Evolutionary conservation across 2,888 invertebrate genomes (phyloP).

Genomic region (Pristionchus fissidentatus): DNA sequence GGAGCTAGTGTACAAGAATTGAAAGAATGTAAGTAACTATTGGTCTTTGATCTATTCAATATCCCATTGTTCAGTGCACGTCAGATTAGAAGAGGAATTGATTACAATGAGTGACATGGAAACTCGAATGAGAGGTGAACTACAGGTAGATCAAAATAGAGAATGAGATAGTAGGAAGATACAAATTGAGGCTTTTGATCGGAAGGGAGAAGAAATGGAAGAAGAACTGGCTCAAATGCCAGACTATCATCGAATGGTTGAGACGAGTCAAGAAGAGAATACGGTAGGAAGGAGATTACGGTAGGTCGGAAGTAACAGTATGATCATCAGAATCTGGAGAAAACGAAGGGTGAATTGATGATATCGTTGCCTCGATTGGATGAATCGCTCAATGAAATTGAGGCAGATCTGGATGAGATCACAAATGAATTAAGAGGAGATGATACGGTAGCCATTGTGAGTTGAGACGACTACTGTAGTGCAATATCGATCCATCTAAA

Average conservation of each 20-base stretch:
- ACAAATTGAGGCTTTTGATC: slow-evolving; percentile 42
- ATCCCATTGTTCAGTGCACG: slow-evolving; percentile 62
- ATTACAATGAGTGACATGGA: slow-evolving; percentile 66
- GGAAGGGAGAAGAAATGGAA: slow-evolving; percentile 79
- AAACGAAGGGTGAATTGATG: slow-evolving; percentile 3
- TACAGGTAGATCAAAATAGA: slow-evolving; percentile 47
- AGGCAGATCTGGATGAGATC: slow-evolving; percentile 38
- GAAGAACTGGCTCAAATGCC: slow-evolving; percentile 83
- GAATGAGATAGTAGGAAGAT: no score
- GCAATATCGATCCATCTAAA: slow-evolving; percentile 44
- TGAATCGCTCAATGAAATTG: slow-evolving; percentile 7
- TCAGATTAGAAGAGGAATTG: slow-evolving; percentile 71
- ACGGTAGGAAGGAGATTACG: neutral
- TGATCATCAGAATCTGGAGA: slow-evolving; percentile 10
- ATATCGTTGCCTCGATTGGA: neutral
- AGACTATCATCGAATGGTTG: slow-evolving; percentile 73
- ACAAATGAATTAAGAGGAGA: slow-evolving; percentile 35
- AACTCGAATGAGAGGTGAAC: slow-evolving; percentile 56
- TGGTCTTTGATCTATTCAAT: neutral
- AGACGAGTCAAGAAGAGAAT: slow-evolving; percentile 33
- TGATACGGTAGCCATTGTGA: slow-evolving; percentile 14
- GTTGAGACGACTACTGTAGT: neutral
- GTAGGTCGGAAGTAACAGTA: neutral
- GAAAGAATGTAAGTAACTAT: slow-evolving; percentile 57
- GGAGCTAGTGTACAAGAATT: slow-evolving; percentile 57